Evolutionary conservation across 37 sponge, comb jelly and placozoan genomes (phyloP).

Genomic region (Ianthella basta): DNA sequence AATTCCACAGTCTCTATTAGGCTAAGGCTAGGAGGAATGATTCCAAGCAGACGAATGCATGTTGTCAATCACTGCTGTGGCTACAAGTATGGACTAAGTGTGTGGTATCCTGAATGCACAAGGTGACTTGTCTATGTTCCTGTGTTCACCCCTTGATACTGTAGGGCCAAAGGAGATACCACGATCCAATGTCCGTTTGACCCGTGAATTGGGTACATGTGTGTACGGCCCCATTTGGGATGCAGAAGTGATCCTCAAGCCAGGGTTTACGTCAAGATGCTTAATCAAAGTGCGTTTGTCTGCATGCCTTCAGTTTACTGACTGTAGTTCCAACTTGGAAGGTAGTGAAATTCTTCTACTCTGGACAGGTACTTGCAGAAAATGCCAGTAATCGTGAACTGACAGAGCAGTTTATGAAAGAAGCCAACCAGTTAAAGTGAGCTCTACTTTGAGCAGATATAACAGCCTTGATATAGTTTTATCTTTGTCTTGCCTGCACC

Average conservation of each 20-base stretch:
- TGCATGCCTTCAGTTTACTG: neutral
- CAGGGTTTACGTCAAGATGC: slow-evolving; percentile 50
- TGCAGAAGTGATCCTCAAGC: slow-evolving; percentile 71
- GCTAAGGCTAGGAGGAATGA: no score
- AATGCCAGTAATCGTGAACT: neutral
- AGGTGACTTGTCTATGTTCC: no score
- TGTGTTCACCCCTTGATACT: no score
- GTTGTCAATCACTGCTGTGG: no score
- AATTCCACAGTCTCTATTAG: no score
- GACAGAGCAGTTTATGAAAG: slow-evolving; percentile 7
- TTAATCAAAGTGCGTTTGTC: slow-evolving; percentile 61
- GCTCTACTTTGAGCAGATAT: no score
- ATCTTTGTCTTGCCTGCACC: no score
- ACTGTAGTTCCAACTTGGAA: no score
- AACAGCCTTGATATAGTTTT: no score
- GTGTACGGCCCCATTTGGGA: slow-evolving; percentile 83
- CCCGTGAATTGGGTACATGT: slow-evolving; percentile 69
- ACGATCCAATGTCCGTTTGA: slow-evolving; percentile 45
- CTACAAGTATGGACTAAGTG: no score
- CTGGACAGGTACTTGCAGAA: neutral
- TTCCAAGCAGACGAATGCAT: no score
- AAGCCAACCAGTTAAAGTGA: slow-evolving; percentile 24
- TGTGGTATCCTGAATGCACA: no score
- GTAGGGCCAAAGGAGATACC: slow-evolving; percentile 45
- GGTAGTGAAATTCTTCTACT: neutral